Percentiles rank a stretch among this genome's conserved stretches.
Evolutionary conservation across 64 coral and sea anemone genomes (phyloP).

Genomic region (Stichodactyla mertensii): DNA sequence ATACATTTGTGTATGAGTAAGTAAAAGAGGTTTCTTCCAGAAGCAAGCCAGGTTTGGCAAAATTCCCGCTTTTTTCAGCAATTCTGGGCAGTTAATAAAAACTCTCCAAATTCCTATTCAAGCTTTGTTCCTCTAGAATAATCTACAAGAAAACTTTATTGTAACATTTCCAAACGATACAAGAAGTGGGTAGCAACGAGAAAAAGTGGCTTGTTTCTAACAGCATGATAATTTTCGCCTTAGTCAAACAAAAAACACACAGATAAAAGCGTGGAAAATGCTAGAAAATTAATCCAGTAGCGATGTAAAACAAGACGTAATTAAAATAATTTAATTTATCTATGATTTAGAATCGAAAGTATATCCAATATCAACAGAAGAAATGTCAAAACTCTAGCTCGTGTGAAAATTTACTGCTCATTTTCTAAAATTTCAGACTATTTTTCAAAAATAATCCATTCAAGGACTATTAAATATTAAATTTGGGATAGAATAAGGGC

Average conservation of each 20-base stretch:
- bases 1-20: neutral
- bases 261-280: neutral
- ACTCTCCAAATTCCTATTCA: neutral
- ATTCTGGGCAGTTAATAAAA: neutral
- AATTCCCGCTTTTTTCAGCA: neutral
- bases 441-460: neutral
- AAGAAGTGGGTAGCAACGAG: neutral
- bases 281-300: neutral
- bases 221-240: neutral
- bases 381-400: neutral
- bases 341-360: neutral
- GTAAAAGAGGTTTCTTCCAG: neutral
- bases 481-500: neutral
- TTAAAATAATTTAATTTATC: neutral
- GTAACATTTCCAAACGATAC: constrained; percentile 4
- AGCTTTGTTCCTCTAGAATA: neutral
- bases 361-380: neutral
- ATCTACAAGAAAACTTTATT: neutral
- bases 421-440: neutral
- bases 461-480: neutral
- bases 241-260: neutral
- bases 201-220: neutral
- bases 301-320: neutral
- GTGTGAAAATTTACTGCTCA: neutral
- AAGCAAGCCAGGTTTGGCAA: neutral